Evolutionary conservation across 2,113 vertebrate species (phyloP), one percentile per base, ranked within the genome.

Genomic region (Phyllostomus discolor): DNA sequence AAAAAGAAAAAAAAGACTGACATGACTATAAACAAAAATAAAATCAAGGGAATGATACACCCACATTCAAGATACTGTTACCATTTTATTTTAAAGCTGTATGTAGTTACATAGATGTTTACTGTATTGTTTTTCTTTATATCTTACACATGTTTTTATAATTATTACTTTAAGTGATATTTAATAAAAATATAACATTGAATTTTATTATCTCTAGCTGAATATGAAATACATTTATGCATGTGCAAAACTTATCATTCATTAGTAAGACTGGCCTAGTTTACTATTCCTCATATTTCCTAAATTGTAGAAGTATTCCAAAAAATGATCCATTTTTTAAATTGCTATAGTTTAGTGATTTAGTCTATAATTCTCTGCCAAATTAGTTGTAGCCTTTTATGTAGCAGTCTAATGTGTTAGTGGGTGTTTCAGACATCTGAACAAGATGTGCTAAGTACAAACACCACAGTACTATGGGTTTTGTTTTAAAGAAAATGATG

Each of bases 401-500:
- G 20, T 14, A 17, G 52, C 28, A 52, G n/a, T 69, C 41, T 75
- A 8, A 46, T 31, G 31, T 72, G 72, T 41, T 11, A 17, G 24
- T n/a, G 33, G 17, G 57, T n/a, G 11, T 9, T 89, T 80, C 28
- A 67, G 54, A 89, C 66, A 73, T 62, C n/a, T 70, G 35, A 52
- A 62, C 31, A 76, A 94, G 43, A 86, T 57, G 62, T 24, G 28
- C 22, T 73, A 97, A 59, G 22, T 54, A 14, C 19, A 67, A 82
- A 81, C 82, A 16, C 7, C 33, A 69, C 15, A 88, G 15, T 35
- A 75, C 10, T 20, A 1, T 79, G 1, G 31, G 46, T 88, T 52
- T 59, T 85, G 48, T 70, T 86, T 89, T 92, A 84, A 62, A 90
- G 67, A 28, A 82, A 92, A 89, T 82, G 33, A 86, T 54, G 50